Conservation (phyloP, 2,797 vertebrate species). For the Miichthys miiuy region DNA sequence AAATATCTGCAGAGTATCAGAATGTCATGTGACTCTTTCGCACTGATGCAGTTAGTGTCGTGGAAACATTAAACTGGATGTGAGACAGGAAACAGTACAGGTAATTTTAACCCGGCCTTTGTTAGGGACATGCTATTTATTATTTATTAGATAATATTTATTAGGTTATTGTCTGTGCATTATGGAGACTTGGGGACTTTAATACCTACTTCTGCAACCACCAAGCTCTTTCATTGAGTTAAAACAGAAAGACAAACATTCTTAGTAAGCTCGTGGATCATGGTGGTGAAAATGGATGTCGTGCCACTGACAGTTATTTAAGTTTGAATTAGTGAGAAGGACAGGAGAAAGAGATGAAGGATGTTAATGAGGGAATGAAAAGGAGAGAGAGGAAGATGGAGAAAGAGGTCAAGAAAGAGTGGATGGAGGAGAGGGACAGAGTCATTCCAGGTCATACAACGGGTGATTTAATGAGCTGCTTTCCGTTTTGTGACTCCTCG, state of each 20-base stretch:
- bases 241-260: not conserved
- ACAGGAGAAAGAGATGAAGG: not conserved
- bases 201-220: not conserved
- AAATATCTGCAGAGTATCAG: not conserved
- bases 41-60: too few species aligned
- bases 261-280: not conserved
- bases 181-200: not conserved
- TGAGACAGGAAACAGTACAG: too few species aligned
- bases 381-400: not conserved
- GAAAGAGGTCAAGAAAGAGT: conserved; percentile 2
- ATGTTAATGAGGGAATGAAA: too few species aligned
- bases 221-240: not conserved
- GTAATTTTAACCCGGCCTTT: too few species aligned
- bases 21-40: too few species aligned
- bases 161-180: not conserved
- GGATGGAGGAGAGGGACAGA: conserved; percentile 1
- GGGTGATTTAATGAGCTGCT: conserved; percentile 5
- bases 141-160: not conserved
- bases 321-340: not conserved
- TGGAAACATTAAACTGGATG: too few species aligned
- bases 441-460: conserved; percentile 26
- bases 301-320: not conserved
- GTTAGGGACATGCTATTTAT: not conserved
- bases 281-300: not conserved
- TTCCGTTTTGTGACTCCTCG: conserved; percentile 1